These are phyloP conservation scores for Eupleurogrammus muticus DNA, from an alignment of 2,797 vertebrate species.

Conservation along the genomic window DNA sequence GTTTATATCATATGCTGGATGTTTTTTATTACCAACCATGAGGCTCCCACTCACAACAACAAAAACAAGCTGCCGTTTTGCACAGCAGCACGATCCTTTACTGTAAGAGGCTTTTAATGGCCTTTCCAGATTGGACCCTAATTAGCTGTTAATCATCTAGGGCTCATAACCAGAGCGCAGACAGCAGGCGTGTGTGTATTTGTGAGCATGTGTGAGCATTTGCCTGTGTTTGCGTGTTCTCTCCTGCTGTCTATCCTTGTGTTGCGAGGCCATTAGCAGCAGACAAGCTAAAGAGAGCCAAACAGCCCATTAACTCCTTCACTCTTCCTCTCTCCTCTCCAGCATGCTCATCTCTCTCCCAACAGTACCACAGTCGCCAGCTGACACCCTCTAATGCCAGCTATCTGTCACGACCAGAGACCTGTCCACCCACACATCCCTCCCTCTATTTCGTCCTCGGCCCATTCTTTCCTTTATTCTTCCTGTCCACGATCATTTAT, in stretches of 20 bases:
- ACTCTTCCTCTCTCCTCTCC: slow-evolving; percentile 72
- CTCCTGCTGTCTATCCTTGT: slow-evolving; percentile 77
- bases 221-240: slow-evolving; percentile 67
- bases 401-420: slow-evolving; percentile 84
- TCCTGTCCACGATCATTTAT: slow-evolving; percentile 25
- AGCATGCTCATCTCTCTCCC: slow-evolving; percentile 84
- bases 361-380: slow-evolving; percentile 87
- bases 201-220: slow-evolving; percentile 52
- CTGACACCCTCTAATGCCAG: slow-evolving; percentile 91
- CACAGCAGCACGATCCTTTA: slow-evolving; percentile 76
- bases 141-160: slow-evolving; percentile 89
- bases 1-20: slow-evolving; percentile 38
- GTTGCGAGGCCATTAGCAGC: slow-evolving; percentile 83
- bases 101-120: slow-evolving; percentile 81
- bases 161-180: slow-evolving; percentile 83
- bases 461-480: slow-evolving; percentile 34
- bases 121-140: slow-evolving; percentile 85
- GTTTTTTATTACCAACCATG: slow-evolving; percentile 25
- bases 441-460: slow-evolving; percentile 41
- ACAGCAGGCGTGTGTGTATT: slow-evolving; percentile 74
- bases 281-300: slow-evolving; percentile 84
- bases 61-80: slow-evolving; percentile 75
- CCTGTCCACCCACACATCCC: slow-evolving; percentile 81
- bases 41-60: slow-evolving; percentile 59
- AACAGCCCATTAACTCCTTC: slow-evolving; percentile 84